Base-by-base conservation (phyloP, 2,113 vertebrate genomes). In the Cephalopterus ornatus region DNA sequence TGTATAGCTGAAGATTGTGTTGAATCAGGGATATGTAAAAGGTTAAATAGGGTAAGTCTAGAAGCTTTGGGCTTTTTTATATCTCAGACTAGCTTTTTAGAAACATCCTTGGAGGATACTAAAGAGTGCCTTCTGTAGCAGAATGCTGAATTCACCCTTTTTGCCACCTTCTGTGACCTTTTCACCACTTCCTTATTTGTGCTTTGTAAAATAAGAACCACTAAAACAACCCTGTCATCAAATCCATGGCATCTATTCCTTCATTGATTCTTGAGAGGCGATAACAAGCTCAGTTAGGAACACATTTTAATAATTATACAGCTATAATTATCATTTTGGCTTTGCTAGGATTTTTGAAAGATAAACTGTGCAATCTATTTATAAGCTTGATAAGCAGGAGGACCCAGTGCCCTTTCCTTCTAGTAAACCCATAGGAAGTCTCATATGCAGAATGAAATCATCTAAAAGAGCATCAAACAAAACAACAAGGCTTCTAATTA, bases 11-110 rank as follows among this genome's bases (percentile, higher is more conserved):
- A 62, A 89, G 88, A 79, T 94, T 93, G 93, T 89, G 91, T 97
- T 95, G 95, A 95, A 95, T 96, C 93, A 97, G 88, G 93, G 75
- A 87, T 96, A 92, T 28, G 17, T 47, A 78, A 90, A 95, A 94
- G 93, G 96, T 93, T 89, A 95, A 96, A 80, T 28, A 59, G 46
- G 80, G 83, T 84, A 92, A 95, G 78, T 32, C 33, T 39, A 32
- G 67, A 72, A 70, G 55, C 62, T 76, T 59, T 92, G 37, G 56
- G 46, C 53, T 85, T 87, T 95, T 93, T 94, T 67, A 28, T 88
- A 39, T 89, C 55, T 85, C 66, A 9, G 2, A 28, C 42, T 63
- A 76, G 78, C 61, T 79, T 91, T 93, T 92, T 59, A 71, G 41
- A 84, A 89, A 85, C 79, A 97, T 93, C 93, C 91, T 86, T 59